These are phyloP conservation scores for Polydrusus tereticollis DNA, from an alignment of 2,888 invertebrate genomes.

Conservation along the genomic window DNA sequence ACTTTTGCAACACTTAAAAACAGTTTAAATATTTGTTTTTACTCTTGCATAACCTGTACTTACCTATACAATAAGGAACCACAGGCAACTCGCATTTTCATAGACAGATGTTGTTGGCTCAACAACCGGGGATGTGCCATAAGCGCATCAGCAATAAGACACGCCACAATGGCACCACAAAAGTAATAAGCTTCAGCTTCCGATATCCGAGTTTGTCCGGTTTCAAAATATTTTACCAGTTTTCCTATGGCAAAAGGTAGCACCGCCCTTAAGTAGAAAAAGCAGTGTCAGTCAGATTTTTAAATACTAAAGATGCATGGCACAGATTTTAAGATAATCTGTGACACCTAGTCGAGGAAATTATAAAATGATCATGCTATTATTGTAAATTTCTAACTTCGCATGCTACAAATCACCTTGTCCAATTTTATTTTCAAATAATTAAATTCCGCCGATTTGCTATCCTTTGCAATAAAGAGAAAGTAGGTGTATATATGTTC, in stretches of 20 bases:
- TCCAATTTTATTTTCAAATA: no score
- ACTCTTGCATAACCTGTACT: background rate
- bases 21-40: no score
- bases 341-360: no score
- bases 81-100: slow-evolving; percentile 87
- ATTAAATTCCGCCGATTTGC: no score
- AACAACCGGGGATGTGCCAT: slow-evolving; percentile 87
- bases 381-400: no score
- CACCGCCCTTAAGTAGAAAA: slow-evolving; percentile 57
- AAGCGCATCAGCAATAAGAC: slow-evolving; percentile 58
- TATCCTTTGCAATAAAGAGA: no score
- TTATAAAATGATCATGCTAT: no score
- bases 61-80: slow-evolving; percentile 89
- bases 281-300: background rate
- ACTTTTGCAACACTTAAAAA: no score
- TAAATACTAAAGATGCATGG: background rate
- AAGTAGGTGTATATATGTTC: no score
- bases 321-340: no score
- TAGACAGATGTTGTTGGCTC: slow-evolving; percentile 85
- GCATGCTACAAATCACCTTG: no score
- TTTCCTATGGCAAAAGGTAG: slow-evolving; percentile 72
- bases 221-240: slow-evolving; percentile 74
- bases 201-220: slow-evolving; percentile 58
- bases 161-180: slow-evolving; percentile 76
- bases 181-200: slow-evolving; percentile 79